Conservation (phyloP, 2,113 vertebrate species). For the Dasyprocta punctata region DNA sequence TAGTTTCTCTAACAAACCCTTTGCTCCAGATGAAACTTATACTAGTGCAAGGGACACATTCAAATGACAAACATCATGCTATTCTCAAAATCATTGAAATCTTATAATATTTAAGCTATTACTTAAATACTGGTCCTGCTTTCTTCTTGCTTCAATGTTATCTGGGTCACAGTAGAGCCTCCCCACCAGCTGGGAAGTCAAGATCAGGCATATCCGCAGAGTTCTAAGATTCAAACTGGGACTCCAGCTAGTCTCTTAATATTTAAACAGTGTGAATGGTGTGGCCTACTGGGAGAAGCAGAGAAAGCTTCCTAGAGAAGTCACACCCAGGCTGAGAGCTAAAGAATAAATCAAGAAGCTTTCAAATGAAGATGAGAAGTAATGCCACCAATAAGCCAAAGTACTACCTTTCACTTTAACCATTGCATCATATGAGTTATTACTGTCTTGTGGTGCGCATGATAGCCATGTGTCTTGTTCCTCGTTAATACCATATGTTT, state of each 20-base stretch:
- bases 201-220: neutral
- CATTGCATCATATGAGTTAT: neutral
- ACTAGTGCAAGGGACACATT: slow-evolving; percentile 10
- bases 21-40: neutral
- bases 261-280: slow-evolving; percentile 13
- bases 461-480: neutral
- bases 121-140: neutral
- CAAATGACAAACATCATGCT: neutral
- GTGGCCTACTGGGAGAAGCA: neutral
- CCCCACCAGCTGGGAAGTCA: neutral
- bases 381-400: slow-evolving; percentile 44
- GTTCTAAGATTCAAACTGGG: slow-evolving; percentile 2
- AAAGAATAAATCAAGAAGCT: slow-evolving; percentile 31
- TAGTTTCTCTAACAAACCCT: neutral
- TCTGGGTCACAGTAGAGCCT: neutral
- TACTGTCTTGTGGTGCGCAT: neutral
- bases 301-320: slow-evolving; percentile 29
- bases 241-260: neutral
- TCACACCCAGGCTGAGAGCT: neutral
- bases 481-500: slow-evolving; percentile 16
- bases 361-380: slow-evolving; percentile 28
- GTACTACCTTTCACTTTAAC: slow-evolving; percentile 32
- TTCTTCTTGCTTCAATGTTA: neutral
- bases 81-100: neutral
- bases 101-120: neutral